Evolutionary conservation across 2,888 invertebrate genomes (phyloP).

Genomic region (Nephrotoma flavescens): DNA sequence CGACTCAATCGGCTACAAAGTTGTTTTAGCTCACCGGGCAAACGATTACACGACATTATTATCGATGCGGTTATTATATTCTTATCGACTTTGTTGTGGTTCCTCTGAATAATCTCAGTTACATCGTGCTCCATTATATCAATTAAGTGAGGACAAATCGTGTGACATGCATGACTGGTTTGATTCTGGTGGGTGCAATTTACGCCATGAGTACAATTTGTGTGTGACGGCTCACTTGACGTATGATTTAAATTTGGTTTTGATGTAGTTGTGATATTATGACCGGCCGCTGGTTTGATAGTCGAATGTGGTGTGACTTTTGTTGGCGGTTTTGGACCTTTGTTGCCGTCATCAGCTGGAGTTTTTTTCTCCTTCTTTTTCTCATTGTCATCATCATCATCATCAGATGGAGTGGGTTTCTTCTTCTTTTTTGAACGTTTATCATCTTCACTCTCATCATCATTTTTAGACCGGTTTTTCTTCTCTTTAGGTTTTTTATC

Average conservation of each 20-base stretch:
- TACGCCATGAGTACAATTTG: no score
- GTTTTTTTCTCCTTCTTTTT: not conserved
- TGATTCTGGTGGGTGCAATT: not conserved
- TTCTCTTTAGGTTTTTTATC: not conserved
- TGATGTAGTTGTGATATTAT: not conserved
- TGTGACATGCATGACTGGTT: not conserved
- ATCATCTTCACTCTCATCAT: no score
- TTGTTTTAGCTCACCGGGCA: not conserved
- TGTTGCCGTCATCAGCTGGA: not conserved
- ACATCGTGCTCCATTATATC: not conserved
- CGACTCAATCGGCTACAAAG: not conserved
- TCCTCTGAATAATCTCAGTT: not conserved
- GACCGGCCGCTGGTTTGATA: not conserved
- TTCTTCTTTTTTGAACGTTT: no score
- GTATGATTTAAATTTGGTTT: no score
- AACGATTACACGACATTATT: not conserved
- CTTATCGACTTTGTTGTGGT: not conserved
- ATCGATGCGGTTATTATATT: not conserved
- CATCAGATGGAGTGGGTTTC: no score
- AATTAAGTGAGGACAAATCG: not conserved
- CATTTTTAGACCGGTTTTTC: no score
- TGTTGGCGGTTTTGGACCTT: not conserved
- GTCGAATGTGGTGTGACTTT: not conserved
- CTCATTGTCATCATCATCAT: not conserved
- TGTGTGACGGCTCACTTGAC: no score